Conservation (phyloP, 2,797 vertebrate species). For the Emys orbicularis region DNA sequence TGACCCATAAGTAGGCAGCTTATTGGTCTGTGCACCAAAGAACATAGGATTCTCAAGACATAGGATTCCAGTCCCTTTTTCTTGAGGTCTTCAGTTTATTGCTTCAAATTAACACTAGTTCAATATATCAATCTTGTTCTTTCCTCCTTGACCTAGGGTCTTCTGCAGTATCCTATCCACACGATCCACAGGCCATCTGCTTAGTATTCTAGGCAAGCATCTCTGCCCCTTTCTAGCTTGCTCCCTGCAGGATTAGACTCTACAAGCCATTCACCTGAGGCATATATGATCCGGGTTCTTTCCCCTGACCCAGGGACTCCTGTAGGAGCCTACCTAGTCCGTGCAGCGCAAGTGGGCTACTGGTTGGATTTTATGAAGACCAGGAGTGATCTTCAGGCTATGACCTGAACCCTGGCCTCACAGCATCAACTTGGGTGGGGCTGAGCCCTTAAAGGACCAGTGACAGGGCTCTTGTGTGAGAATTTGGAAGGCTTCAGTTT, state of each 20-base stretch:
- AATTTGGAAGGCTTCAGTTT: background rate
- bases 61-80: background rate
- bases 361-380: background rate
- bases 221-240: background rate
- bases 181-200: background rate
- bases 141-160: background rate
- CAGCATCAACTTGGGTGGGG: background rate
- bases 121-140: background rate
- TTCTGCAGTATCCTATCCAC: background rate
- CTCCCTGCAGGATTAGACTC: background rate
- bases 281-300: background rate
- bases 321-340: background rate
- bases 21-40: background rate
- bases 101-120: background rate
- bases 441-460: background rate
- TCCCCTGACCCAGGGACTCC: no score
- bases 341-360: background rate
- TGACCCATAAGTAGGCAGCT: background rate
- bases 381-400: background rate
- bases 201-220: background rate
- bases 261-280: background rate
- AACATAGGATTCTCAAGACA: background rate
- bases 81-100: background rate
- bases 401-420: background rate
- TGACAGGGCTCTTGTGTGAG: background rate